Percentiles rank a stretch among this genome's conserved stretches.
These are phyloP conservation scores for Diadegma fenestrale DNA, from an alignment of 2,888 invertebrate species.

Conservation along the genomic window DNA sequence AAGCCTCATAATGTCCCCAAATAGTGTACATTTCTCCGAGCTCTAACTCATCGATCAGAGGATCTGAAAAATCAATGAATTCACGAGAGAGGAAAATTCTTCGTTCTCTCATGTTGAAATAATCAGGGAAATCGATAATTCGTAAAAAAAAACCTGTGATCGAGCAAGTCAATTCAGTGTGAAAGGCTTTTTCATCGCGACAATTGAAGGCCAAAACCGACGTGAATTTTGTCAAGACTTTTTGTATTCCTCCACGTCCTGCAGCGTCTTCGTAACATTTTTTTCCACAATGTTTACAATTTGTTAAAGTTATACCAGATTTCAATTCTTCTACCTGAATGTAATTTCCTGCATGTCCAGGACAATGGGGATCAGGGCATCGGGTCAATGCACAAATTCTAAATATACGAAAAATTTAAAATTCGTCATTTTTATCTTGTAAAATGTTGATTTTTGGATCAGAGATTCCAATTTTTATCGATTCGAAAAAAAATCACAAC, in stretches of 20 bases:
- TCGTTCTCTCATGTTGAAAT: not conserved
- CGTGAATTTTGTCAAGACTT: constrained; percentile 50
- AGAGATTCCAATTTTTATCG: too few relatives aligned
- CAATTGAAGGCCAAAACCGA: constrained; percentile 29
- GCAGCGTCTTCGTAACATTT: constrained; percentile 46
- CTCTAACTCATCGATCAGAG: constrained; percentile 66
- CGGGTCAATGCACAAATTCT: constrained; percentile 50
- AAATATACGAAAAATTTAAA: not conserved
- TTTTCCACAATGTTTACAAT: constrained; percentile 47
- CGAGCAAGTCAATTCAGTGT: constrained; percentile 36
- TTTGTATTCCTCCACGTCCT: constrained; percentile 44
- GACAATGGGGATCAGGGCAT: constrained; percentile 54
- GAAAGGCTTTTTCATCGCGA: constrained; percentile 28
- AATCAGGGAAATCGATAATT: not conserved
- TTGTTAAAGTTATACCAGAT: not conserved
- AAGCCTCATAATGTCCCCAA: constrained; percentile 63
- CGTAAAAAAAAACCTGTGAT: constrained; percentile 35
- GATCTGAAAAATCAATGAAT: constrained; percentile 58
- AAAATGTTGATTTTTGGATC: too few relatives aligned
- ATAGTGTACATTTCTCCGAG: constrained; percentile 71
- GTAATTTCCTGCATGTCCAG: constrained; percentile 39
- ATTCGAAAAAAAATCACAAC: too few relatives aligned
- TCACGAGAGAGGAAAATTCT: not conserved
- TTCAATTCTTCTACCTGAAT: constrained; percentile 24
- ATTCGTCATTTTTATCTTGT: not conserved